phyloP scores from a whole-genome alignment of 2,888 invertebrate genomes.

The Sicus ferrugineus region DNA sequence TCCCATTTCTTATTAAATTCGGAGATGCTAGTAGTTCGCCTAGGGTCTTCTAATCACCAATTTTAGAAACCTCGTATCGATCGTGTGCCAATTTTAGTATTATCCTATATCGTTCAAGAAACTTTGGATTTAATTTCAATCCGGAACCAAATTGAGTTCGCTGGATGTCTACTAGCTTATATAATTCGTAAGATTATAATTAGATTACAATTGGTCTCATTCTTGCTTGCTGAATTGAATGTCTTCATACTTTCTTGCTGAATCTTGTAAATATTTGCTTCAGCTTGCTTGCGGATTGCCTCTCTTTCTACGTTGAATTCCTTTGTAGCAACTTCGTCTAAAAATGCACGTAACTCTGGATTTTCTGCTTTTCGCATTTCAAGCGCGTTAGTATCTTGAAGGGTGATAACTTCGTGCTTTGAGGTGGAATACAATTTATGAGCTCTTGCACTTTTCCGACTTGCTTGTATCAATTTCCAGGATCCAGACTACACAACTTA shows the following conservation, averaged over 20 bases:
- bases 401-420: constrained; percentile 32
- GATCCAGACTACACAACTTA: constrained; percentile 52
- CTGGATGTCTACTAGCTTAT: too few species aligned
- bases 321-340: background rate
- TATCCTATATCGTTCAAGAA: constrained; percentile 26
- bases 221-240: too few species aligned
- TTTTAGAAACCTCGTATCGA: background rate
- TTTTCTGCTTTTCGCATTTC: constrained; percentile 9
- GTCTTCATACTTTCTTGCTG: too few species aligned
- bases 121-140: constrained; percentile 19
- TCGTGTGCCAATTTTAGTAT: background rate
- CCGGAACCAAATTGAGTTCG: too few species aligned
- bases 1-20: constrained; percentile 39
- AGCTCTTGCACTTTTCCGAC: constrained; percentile 35
- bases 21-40: constrained; percentile 12
- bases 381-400: constrained; percentile 27
- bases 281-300: too few species aligned
- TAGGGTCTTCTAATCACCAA: background rate
- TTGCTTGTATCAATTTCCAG: constrained; percentile 50
- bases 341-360: background rate
- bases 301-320: too few species aligned
- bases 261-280: too few species aligned
- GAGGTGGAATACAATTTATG: constrained; percentile 11
- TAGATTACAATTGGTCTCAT: too few species aligned
- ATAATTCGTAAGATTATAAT: too few species aligned